Base-by-base conservation (phyloP, 2,888 invertebrate species). In the Hecatera dysodea region DNA sequence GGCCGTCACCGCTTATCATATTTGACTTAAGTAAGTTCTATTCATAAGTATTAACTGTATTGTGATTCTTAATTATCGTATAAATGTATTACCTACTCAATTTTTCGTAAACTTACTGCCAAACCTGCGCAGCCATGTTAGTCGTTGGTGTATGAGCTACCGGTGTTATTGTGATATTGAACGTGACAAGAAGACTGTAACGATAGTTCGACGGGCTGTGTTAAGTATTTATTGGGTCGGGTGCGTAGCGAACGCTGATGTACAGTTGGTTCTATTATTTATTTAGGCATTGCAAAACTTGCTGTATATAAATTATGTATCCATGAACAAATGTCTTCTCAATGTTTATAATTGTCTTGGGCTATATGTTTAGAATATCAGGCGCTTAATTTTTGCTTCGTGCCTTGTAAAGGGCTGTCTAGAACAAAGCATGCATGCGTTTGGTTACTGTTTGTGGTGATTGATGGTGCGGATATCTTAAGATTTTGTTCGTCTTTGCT, bases 41-140 rank as follows among this genome's bases (percentile, higher is more conserved):
- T 90, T 92, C 78, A 76, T 96, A 95, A 95, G 95, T 95, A 94
- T 94, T 95, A 94, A 93, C 91, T 92, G 92, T 95, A 95, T 93
- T 95, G 95, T 96, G 95, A 95, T 95, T 93, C 90, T 92, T 93
- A 92, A 93, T 91, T 93, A 91, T 93, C 91, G 82, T 92, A 81
- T 84, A 91, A 72, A 73, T 90, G 89, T 91, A 91, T 88, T 88
- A 91, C n/a, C n/a, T n/a, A n/a, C 89, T 92, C 90, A 84, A 92
- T 89, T 93, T 86, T 90, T 89, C 87, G 82, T 88, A 84, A 89
- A 89, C 88, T 89, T 86, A 93, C 92, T 94, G 95, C 95, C 95
- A 94, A 94, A 93, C 86, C 79, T 82, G 80, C 59, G 86, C 88
- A 83, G 86, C 83, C 75, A 82, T 83, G 69, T 86, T 86, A 86